Conservation (phyloP, 1,140 invertebrate genomes). For the Drosophila lacteicornis region DNA sequence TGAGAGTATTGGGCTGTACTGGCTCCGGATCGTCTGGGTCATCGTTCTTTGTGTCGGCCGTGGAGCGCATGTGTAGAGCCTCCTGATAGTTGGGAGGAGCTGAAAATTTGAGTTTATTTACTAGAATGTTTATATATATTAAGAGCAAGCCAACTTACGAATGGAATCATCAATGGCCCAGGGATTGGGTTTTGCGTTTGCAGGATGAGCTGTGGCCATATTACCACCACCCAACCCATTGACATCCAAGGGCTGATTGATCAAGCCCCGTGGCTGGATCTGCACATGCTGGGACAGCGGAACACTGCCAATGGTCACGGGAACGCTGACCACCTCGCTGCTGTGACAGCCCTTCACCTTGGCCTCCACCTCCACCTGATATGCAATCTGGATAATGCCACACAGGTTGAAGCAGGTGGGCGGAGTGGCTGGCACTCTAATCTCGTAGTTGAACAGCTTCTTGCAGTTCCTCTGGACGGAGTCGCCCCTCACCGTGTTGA, state of each 20-base stretch:
- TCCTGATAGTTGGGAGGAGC: slow-evolving; percentile 76
- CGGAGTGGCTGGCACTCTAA: slow-evolving; percentile 88
- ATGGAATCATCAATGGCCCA: slow-evolving; percentile 51
- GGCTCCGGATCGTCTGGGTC: slow-evolving; percentile 27
- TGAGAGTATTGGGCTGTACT: slow-evolving; percentile 43
- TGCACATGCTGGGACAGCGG: slow-evolving; percentile 74
- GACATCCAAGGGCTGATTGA: slow-evolving; percentile 35
- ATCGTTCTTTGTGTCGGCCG: background rate
- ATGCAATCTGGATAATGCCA: slow-evolving; percentile 89
- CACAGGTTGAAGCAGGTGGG: slow-evolving; percentile 89
- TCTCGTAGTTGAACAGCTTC: slow-evolving; percentile 59
- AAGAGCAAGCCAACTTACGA: slow-evolving; percentile 34
- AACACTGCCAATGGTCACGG: slow-evolving; percentile 87
- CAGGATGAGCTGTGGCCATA: slow-evolving; percentile 27
- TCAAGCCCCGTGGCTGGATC: slow-evolving; percentile 46
- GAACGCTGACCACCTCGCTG: slow-evolving; percentile 84
- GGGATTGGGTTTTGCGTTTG: slow-evolving; percentile 11
- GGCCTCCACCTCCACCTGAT: slow-evolving; percentile 87
- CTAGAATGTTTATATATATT: background rate
- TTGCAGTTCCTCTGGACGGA: slow-evolving; percentile 60
- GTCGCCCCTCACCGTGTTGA: slow-evolving; percentile 59
- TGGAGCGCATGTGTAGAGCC: slow-evolving; percentile 62
- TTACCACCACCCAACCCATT: slow-evolving; percentile 16
- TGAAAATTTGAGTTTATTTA: slow-evolving; percentile 5
- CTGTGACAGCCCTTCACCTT: slow-evolving; percentile 83